phyloP scores from a whole-genome alignment of 2,113 vertebrate genomes.

The Anguilla rostrata region DNA sequence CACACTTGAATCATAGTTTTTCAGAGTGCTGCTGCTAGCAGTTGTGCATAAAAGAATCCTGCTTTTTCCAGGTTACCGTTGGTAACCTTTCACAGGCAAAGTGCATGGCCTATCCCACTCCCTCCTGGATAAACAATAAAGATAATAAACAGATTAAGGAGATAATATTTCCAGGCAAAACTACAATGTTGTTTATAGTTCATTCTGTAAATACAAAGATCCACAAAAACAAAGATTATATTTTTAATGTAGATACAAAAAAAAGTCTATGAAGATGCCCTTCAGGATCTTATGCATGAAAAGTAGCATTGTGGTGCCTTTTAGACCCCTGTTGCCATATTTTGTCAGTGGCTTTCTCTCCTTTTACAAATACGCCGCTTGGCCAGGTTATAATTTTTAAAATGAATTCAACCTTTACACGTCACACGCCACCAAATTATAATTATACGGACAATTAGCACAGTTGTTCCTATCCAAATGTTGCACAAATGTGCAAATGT shows the following conservation, averaged over 20 bases:
- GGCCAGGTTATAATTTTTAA: neutral
- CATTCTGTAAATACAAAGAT: neutral
- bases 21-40: conserved; percentile 17
- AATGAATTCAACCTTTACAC: neutral
- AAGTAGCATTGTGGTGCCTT: neutral
- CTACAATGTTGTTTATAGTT: neutral
- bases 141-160: neutral
- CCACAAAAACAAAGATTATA: neutral
- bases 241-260: neutral
- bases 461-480: neutral
- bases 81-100: neutral
- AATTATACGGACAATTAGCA: neutral
- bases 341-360: neutral
- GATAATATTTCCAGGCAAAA: neutral
- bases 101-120: neutral
- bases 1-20: neutral
- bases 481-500: neutral
- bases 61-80: neutral
- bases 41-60: neutral
- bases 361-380: neutral
- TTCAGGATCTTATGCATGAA: neutral
- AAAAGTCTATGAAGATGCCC: neutral
- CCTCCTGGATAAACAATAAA: neutral
- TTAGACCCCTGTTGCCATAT: neutral
- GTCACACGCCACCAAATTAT: neutral